Conservation (phyloP, 2,797 vertebrate genomes). For the Eulemur albifrons region DNA sequence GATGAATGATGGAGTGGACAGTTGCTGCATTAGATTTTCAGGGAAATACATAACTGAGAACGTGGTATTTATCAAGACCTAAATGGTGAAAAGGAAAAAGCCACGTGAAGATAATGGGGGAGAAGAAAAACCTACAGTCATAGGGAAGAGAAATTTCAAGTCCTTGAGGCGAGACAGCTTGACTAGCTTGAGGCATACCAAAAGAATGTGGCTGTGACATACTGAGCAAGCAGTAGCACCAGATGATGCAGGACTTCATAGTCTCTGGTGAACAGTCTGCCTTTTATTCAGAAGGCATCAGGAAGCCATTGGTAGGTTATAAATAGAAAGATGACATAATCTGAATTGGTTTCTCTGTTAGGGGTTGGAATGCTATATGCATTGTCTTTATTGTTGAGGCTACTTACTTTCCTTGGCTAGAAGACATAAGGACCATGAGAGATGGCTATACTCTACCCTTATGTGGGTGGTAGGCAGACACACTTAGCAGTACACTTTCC, state of each 20-base stretch:
- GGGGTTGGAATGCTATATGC: background rate
- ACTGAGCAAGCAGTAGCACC: background rate
- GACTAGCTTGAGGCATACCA: background rate
- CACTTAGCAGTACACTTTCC: background rate
- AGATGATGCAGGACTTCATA: background rate
- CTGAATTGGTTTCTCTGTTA: background rate
- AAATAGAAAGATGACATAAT: background rate
- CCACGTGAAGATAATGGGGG: background rate
- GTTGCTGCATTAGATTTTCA: background rate
- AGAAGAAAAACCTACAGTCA: background rate
- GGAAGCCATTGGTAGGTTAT: background rate
- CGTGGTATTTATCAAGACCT: background rate
- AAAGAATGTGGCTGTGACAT: background rate
- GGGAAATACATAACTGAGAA: background rate
- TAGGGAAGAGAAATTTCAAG: background rate
- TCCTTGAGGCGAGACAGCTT: background rate
- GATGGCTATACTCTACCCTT: background rate
- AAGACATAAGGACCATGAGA: background rate
- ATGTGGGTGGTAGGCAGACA: background rate
- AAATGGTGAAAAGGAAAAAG: background rate
- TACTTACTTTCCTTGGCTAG: background rate
- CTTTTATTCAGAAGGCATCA: background rate
- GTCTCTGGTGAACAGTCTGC: background rate
- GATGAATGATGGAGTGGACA: background rate
- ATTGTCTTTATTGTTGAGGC: background rate